Evolutionary conservation across 2,797 vertebrate species (phyloP).

Genomic region (Sebastes oblongus): DNA sequence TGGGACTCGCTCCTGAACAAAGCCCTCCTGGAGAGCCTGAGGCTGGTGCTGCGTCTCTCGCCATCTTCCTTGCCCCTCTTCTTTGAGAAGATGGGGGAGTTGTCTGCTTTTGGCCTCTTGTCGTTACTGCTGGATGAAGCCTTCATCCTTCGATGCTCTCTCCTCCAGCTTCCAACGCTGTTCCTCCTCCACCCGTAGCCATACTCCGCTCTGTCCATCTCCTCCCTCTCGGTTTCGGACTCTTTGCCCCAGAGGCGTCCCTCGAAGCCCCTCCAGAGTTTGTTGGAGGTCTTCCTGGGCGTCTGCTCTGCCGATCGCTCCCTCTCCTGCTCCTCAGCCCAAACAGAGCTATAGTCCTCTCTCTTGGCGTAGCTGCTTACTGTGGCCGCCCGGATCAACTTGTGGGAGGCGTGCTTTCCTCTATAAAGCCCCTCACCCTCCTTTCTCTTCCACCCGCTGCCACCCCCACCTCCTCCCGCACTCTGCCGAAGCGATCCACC

Average conservation of each 20-base stretch:
- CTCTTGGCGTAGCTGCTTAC: conserved; percentile 81
- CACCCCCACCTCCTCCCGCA: conserved; percentile 38
- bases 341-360: conserved; percentile 73
- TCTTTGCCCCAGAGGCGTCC: conserved; percentile 80
- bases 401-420: conserved; percentile 84
- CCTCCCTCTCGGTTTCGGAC: conserved; percentile 72
- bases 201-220: conserved; percentile 74
- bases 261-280: conserved; percentile 82
- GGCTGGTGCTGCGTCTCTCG: conserved; percentile 78
- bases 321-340: conserved; percentile 69
- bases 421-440: conserved; percentile 82
- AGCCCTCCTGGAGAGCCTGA: conserved; percentile 78
- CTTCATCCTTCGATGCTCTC: conserved; percentile 68
- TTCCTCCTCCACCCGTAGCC: conserved; percentile 75
- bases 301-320: conserved; percentile 17
- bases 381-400: conserved; percentile 83
- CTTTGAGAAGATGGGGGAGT: conserved; percentile 70
- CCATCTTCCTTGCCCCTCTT: conserved; percentile 74
- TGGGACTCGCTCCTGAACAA: conserved; percentile 85
- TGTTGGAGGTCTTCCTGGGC: conserved; percentile 66
- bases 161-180: conserved; percentile 73
- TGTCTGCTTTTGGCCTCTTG: conserved; percentile 70
- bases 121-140: conserved; percentile 56
- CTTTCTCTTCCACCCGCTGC: conserved; percentile 59
- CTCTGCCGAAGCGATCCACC: conserved; percentile 81